Base-by-base conservation (phyloP, 2,888 invertebrate genomes). In the Yponomeuta cagnagella region DNA sequence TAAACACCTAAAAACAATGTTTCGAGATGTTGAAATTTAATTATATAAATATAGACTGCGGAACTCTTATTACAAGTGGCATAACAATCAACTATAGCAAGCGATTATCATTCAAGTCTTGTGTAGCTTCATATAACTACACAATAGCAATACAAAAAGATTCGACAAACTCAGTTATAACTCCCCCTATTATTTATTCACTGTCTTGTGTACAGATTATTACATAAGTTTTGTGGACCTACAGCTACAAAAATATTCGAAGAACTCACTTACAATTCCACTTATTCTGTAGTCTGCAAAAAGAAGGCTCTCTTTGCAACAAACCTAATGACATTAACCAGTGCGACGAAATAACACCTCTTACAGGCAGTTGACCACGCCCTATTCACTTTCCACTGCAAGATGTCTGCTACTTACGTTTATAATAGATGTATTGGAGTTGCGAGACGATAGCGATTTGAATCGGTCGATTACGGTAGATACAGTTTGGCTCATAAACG, bases 391-490 rank as follows among this genome's bases (percentile, higher is more conserved):
- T 65, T 65, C 65, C 65, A 30, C 31, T 31, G 65, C 31, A 23
- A 65, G 65, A 65, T 65, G 65, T 30, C 65, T 33, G 30, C 77
- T 77, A 80, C 79, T 74, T 74, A 78, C 12, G 52, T 58, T 58
- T 58, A 82, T 86, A 84, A 83, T 82, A 80, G 80, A 82, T 80
- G 79, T 80, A 83, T 85, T 82, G 81, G 84, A 81, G 82, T 31
- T 10, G 33, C 30, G 0, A 10, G 65, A 65, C n/a, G 30, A 65
- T 65, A 65, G 31, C 52, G 15, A 15, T 15, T 58, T 58, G 15
- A 15, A 58, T 58, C 52, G 52, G 52, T 15, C 12, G 5, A 15
- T 12, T 4, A 15, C 43, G 6, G 43, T 15, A 12, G 15, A 15
- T 58, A 58, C 52, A 52, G 52, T 52, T 58, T 12, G 52, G 52